Conservation (phyloP, 1,140 invertebrate species). For the Achroia grisella region DNA sequence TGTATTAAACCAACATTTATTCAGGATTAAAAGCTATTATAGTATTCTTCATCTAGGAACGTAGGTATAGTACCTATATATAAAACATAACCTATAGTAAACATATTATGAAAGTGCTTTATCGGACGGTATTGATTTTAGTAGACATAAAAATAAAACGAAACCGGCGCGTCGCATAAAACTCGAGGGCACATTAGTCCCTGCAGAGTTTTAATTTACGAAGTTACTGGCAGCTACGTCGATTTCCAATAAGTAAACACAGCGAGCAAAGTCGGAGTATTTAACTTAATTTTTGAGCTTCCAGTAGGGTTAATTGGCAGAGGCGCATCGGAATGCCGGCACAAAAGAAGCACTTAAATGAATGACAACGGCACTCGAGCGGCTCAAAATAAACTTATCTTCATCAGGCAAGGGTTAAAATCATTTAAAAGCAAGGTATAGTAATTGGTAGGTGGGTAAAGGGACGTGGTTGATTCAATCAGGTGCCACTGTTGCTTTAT, state of each 20-base stretch:
- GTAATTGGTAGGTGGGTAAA: slow-evolving; percentile 55
- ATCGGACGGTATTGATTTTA: slow-evolving; percentile 8
- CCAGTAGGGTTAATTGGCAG: slow-evolving; percentile 57
- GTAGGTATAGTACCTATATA: too few relatives aligned
- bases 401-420: slow-evolving; percentile 64
- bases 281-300: slow-evolving; percentile 69
- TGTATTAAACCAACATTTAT: too few relatives aligned
- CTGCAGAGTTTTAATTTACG: slow-evolving; percentile 51
- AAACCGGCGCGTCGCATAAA: slow-evolving; percentile 15
- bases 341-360: slow-evolving; percentile 70
- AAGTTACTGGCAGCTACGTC: slow-evolving; percentile 49
- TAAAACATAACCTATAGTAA: too few relatives aligned
- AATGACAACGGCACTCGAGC: slow-evolving; percentile 50
- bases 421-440: slow-evolving; percentile 47
- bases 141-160: slow-evolving; percentile 10
- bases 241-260: slow-evolving; percentile 64
- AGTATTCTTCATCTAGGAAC: too few relatives aligned
- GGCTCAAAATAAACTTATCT: slow-evolving; percentile 72
- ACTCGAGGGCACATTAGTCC: slow-evolving; percentile 30
- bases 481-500: slow-evolving; percentile 34
- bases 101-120: slow-evolving; percentile 1
- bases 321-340: slow-evolving; percentile 55
- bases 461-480: slow-evolving; percentile 57
- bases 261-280: slow-evolving; percentile 48
- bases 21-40: too few relatives aligned